These are phyloP conservation scores for Campaea margaritaria DNA, from an alignment of 2,888 invertebrate species.

Conservation along the genomic window DNA sequence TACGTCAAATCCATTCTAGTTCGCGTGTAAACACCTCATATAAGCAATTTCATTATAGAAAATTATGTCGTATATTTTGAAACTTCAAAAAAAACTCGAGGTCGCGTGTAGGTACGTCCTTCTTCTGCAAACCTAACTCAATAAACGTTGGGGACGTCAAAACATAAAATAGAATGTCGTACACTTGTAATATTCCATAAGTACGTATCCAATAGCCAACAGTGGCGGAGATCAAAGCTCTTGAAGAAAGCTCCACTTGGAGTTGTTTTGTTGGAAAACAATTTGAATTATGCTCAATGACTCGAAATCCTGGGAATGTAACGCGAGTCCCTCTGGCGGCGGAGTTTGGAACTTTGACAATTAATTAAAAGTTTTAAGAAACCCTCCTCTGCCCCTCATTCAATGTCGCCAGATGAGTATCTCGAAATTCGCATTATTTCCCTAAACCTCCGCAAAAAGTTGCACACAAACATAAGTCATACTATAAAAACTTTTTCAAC, in stretches of 20 bases:
- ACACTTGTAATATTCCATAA: conserved; percentile 22
- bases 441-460: conserved; percentile 6
- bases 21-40: no score
- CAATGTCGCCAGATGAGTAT: conserved; percentile 35
- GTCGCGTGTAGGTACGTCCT: neutral
- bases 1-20: no score
- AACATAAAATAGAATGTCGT: conserved; percentile 12
- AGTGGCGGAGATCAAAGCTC: conserved; percentile 51
- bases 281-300: conserved; percentile 67
- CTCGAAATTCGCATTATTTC: conserved; percentile 12
- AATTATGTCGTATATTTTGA: neutral
- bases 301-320: conserved; percentile 61
- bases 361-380: conserved; percentile 77
- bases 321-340: conserved; percentile 54
- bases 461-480: neutral
- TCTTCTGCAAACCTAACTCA: conserved; percentile 5
- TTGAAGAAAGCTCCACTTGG: conserved; percentile 44
- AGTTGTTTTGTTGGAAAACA: conserved; percentile 61
- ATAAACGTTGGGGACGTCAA: neutral
- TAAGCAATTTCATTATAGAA: no score
- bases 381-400: conserved; percentile 44
- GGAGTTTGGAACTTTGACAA: conserved; percentile 63
- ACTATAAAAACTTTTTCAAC: neutral
- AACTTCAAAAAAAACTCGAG: conserved; percentile 9
- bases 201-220: conserved; percentile 33